phyloP scores from a whole-genome alignment of 2,888 invertebrate genomes.

The Acronicta psi region DNA sequence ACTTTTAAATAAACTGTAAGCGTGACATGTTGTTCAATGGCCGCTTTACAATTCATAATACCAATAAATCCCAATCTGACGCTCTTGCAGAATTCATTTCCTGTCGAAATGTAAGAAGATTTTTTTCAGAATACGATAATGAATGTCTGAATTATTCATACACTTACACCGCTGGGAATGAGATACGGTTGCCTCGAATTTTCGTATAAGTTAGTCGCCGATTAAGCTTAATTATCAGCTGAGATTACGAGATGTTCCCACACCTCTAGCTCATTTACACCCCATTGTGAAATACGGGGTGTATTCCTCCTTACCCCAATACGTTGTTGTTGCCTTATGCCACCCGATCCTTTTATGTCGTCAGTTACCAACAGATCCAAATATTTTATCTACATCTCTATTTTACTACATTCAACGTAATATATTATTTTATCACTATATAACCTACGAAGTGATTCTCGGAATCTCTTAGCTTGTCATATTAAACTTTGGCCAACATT shows the following conservation, averaged over 20 bases:
- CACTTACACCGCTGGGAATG: slow-evolving; percentile 45
- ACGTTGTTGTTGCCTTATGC: slow-evolving; percentile 19
- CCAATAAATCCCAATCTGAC: slow-evolving; percentile 51
- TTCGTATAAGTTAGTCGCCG: slow-evolving; percentile 46
- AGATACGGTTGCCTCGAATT: slow-evolving; percentile 43
- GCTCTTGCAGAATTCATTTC: slow-evolving; percentile 58
- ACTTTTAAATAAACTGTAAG: slow-evolving; percentile 6
- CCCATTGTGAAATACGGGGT: slow-evolving; percentile 20
- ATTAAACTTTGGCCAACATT: slow-evolving; percentile 50
- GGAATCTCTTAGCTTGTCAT: slow-evolving; percentile 49
- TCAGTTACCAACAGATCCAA: slow-evolving; percentile 42
- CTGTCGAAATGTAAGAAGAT: slow-evolving; percentile 46
- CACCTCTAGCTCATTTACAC: slow-evolving; percentile 38
- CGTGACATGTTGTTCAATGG: slow-evolving; percentile 7
- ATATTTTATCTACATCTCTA: slow-evolving; percentile 53
- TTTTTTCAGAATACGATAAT: slow-evolving; percentile 58
- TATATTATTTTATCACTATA: slow-evolving; percentile 59
- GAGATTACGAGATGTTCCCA: slow-evolving; percentile 30
- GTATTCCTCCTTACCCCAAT: slow-evolving; percentile 1
- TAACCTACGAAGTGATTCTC: slow-evolving; percentile 44
- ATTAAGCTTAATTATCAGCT: slow-evolving; percentile 50
- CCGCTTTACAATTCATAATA: slow-evolving; percentile 48
- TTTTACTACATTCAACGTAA: slow-evolving; percentile 48
- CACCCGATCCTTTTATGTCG: slow-evolving; percentile 25
- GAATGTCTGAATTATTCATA: slow-evolving; percentile 65